Evolutionary conservation across 1,140 invertebrate genomes (phyloP).

Genomic region (Panagrolaimus sp.): DNA sequence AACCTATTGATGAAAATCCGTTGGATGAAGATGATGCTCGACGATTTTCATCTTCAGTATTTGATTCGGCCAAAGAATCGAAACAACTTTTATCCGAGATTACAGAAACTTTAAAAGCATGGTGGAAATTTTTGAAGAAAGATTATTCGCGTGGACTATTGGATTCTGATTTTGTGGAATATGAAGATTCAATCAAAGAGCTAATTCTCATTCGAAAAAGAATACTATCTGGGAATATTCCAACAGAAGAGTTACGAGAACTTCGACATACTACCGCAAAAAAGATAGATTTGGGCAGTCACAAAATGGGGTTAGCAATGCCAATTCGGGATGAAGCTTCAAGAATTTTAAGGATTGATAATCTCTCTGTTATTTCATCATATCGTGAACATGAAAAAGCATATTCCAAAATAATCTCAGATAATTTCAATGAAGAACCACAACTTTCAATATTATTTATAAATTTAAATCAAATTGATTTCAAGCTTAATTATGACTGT

Average conservation of each 20-base stretch:
- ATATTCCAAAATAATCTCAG: slow-evolving; percentile 12
- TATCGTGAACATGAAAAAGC: slow-evolving; percentile 36
- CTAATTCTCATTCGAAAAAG: slow-evolving; percentile 36
- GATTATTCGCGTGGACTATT: slow-evolving; percentile 1
- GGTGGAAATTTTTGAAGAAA: background rate
- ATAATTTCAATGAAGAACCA: background rate
- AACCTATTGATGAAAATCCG: slow-evolving; percentile 17
- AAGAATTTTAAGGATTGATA: slow-evolving; percentile 21
- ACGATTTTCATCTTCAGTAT: background rate
- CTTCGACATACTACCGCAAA: slow-evolving; percentile 28
- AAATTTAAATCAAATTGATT: slow-evolving; percentile 11
- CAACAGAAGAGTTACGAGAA: slow-evolving; percentile 37
- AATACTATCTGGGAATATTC: slow-evolving; percentile 42
- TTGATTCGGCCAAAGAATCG: background rate
- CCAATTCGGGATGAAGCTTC: slow-evolving; percentile 41
- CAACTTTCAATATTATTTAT: background rate
- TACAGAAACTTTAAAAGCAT: background rate
- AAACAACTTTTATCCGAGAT: background rate
- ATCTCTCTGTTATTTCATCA: slow-evolving; percentile 32
- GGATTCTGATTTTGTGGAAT: background rate
- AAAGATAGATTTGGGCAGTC: slow-evolving; percentile 40
- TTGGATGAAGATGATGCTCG: background rate
- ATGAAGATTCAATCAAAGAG: slow-evolving; percentile 30
- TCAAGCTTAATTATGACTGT: slow-evolving; percentile 27
- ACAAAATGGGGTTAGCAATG: slow-evolving; percentile 36